phyloP scores from a whole-genome alignment of 92 coral and sea anemone genomes.

The Diadumene lineata region DNA sequence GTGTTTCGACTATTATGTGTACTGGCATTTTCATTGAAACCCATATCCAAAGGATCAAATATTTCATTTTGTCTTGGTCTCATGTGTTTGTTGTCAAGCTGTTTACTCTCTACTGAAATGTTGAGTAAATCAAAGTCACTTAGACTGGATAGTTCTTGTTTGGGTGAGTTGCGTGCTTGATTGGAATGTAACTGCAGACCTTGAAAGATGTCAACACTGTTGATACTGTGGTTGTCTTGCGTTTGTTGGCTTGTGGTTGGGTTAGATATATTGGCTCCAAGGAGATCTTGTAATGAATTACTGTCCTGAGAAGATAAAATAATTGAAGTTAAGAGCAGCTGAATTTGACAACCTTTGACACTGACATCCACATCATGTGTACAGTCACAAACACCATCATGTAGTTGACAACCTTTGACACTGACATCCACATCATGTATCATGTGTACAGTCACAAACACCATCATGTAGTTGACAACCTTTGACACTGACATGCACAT shows the following conservation, averaged over 20 bases:
- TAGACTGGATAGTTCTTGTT: background rate
- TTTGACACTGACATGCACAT: too few relatives aligned
- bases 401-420: too few relatives aligned
- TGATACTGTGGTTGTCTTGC: background rate
- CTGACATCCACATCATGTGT: too few relatives aligned
- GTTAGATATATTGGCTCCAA: background rate
- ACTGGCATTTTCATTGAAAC: background rate
- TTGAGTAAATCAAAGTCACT: constrained; percentile 6
- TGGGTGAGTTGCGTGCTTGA: constrained; percentile 10
- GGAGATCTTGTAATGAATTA: background rate
- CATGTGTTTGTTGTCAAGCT: background rate
- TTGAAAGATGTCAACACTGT: constrained; percentile 30
- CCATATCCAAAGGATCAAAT: constrained; percentile 33
- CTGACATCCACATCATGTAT: too few relatives aligned
- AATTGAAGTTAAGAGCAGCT: too few relatives aligned
- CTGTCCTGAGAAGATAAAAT: too few relatives aligned
- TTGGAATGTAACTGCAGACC: constrained; percentile 24
- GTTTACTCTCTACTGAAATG: constrained; percentile 1
- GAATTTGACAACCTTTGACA: too few relatives aligned
- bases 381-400: too few relatives aligned
- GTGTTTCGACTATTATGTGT: background rate
- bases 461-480: too few relatives aligned
- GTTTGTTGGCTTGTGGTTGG: background rate
- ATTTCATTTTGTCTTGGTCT: constrained; percentile 1
- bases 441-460: too few relatives aligned